These are phyloP conservation scores for Amblyornis subalaris DNA, from an alignment of 2,113 vertebrate genomes.

Conservation along the genomic window DNA sequence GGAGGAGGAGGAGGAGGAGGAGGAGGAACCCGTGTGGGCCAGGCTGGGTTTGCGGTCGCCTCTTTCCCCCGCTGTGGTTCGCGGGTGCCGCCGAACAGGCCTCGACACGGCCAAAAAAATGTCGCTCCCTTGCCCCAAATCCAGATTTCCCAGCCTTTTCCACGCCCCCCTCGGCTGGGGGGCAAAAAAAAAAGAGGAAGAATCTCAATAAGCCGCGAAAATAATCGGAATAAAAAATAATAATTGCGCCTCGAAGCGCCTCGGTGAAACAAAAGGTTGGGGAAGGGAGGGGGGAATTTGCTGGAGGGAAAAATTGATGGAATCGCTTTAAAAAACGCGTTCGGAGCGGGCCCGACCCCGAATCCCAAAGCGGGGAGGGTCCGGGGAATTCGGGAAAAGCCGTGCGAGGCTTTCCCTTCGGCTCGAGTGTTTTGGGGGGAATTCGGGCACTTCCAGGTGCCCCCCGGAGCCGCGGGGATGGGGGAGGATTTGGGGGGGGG, in stretches of 20 bases:
- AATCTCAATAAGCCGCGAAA: no score
- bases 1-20: not conserved
- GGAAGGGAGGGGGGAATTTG: not conserved
- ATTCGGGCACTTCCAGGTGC: not conserved
- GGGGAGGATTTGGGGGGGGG: rapidly evolving
- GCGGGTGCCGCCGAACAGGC: not conserved
- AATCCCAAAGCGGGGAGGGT: not conserved
- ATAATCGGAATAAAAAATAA: not conserved
- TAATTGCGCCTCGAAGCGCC: not conserved
- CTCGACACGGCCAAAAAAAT: not conserved
- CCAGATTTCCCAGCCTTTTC: not conserved
- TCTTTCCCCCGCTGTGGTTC: not conserved
- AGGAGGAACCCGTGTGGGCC: not conserved
- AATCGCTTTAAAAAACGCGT: no score
- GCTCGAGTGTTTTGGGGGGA: not conserved
- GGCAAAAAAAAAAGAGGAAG: no score
- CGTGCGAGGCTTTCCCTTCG: no score
- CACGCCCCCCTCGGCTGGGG: not conserved
- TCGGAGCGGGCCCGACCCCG: not conserved
- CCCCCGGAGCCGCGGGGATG: no score
- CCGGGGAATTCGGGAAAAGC: rapidly evolving
- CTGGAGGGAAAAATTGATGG: not conserved
- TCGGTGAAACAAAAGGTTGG: not conserved
- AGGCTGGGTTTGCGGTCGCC: not conserved
- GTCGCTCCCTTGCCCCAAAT: not conserved